Percentiles rank a stretch among this genome's conserved stretches.
Conservation (phyloP, 1,140 invertebrate species). For the Conus betulinus region DNA sequence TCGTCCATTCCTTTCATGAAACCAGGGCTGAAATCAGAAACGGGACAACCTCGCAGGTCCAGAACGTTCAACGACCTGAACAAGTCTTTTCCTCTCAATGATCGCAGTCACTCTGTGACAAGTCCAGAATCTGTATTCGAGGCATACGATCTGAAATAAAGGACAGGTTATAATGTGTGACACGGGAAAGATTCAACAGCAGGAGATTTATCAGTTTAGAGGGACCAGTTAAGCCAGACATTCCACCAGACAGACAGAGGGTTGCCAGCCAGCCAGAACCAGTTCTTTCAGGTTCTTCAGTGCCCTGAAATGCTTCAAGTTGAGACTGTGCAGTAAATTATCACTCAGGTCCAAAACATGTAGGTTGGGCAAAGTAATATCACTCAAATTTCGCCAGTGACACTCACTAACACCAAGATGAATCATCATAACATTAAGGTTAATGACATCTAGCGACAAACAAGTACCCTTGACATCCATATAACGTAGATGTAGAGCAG, state of each 20-base stretch:
- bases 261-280: not conserved
- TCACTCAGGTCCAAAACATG: conserved; percentile 28
- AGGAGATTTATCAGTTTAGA: not conserved
- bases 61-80: conserved; percentile 29
- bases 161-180: not conserved
- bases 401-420: conserved; percentile 24
- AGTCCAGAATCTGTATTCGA: conserved; percentile 25
- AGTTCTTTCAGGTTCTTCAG: not conserved
- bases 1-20: not conserved
- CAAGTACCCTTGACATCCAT: not conserved
- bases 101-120: conserved; percentile 20
- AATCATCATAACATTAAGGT: conserved; percentile 9
- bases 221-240: not conserved
- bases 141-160: not conserved
- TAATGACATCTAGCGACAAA: not conserved
- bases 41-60: not conserved
- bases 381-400: not conserved
- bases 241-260: not conserved
- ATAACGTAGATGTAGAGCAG: not conserved
- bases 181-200: not conserved
- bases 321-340: not conserved
- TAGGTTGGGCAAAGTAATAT: conserved; percentile 26
- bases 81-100: conserved; percentile 33
- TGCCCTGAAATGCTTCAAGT: not conserved
- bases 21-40: not conserved